Percentiles rank a stretch among this genome's conserved stretches.
phyloP scores from a whole-genome alignment of 2,888 invertebrate species.

The Ichneumoninae sp. region DNA sequence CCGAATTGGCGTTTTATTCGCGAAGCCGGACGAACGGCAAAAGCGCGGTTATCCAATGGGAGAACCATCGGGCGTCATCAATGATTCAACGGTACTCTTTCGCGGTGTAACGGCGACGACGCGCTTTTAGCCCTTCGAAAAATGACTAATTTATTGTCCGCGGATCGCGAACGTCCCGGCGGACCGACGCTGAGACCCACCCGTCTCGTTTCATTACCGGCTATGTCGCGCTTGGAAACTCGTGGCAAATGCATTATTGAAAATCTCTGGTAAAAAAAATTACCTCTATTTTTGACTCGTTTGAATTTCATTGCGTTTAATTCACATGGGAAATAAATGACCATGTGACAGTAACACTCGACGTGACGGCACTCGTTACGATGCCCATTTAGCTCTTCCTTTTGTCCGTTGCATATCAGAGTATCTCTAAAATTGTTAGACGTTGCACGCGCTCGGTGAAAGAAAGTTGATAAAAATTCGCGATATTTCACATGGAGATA shows the following conservation, averaged over 20 bases:
- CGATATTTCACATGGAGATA: neutral
- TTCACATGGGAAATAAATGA: neutral
- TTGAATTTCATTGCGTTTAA: neutral
- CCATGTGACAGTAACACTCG: neutral
- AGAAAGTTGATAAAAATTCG: neutral
- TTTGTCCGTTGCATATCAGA: neutral
- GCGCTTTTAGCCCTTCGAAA: slow-evolving; percentile 53
- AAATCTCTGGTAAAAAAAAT: neutral
- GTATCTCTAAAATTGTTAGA: neutral
- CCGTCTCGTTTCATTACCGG: slow-evolving; percentile 9
- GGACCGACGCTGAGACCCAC: neutral
- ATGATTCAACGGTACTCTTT: slow-evolving; percentile 56
- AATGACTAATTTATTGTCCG: slow-evolving; percentile 50
- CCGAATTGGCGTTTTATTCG: slow-evolving; percentile 42
- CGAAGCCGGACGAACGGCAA: slow-evolving; percentile 27
- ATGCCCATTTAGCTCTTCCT: neutral
- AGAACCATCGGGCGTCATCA: slow-evolving; percentile 58
- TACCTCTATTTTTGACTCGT: neutral
- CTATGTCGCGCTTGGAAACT: neutral
- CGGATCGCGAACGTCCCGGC: slow-evolving; percentile 7
- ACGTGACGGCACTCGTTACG: neutral
- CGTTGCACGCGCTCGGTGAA: neutral
- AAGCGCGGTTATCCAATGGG: slow-evolving; percentile 15
- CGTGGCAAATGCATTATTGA: neutral
- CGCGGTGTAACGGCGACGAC: slow-evolving; percentile 11